phyloP scores from a whole-genome alignment of 2,797 vertebrate genomes.

The Melanotaenia nigrans region DNA sequence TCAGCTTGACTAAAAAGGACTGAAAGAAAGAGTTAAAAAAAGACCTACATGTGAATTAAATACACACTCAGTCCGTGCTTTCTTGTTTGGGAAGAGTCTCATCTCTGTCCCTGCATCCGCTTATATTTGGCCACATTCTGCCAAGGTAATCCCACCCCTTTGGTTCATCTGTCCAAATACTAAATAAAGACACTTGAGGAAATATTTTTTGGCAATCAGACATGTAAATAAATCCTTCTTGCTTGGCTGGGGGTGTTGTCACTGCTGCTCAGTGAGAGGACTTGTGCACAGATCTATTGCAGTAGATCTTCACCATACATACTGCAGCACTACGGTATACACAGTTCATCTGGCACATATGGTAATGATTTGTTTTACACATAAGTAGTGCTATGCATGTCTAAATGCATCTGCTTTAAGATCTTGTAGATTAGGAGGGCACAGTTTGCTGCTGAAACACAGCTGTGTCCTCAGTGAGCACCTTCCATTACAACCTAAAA shows the following conservation, averaged over 20 bases:
- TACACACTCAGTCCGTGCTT: not conserved
- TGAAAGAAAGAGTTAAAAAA: not conserved
- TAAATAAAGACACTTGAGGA: constrained; percentile 51
- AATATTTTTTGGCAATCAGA: constrained; percentile 64
- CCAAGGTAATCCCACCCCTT: constrained; percentile 53
- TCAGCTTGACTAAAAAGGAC: not conserved
- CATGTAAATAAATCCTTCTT: constrained; percentile 51
- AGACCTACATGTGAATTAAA: not conserved
- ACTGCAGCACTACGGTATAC: constrained; percentile 25
- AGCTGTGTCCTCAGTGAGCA: constrained; percentile 42
- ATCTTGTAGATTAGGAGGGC: constrained; percentile 32
- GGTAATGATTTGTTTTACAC: constrained; percentile 40
- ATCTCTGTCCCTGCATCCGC: constrained; percentile 11
- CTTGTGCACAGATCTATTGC: constrained; percentile 54
- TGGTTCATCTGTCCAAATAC: constrained; percentile 70
- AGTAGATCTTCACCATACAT: constrained; percentile 51
- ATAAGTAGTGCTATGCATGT: constrained; percentile 62
- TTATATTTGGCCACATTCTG: constrained; percentile 73
- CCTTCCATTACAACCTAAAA: constrained; percentile 35
- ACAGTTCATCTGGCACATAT: constrained; percentile 46
- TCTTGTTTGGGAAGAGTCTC: constrained; percentile 26
- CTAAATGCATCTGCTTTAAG: constrained; percentile 30
- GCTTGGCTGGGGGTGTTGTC: constrained; percentile 20
- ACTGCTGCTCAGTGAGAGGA: constrained; percentile 21
- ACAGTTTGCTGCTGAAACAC: constrained; percentile 49